A percentile compares a stretch with the other conserved stretches of the same genome.
phyloP scores from a whole-genome alignment of 2,797 vertebrate genomes.

The Echiichthys vipera region DNA sequence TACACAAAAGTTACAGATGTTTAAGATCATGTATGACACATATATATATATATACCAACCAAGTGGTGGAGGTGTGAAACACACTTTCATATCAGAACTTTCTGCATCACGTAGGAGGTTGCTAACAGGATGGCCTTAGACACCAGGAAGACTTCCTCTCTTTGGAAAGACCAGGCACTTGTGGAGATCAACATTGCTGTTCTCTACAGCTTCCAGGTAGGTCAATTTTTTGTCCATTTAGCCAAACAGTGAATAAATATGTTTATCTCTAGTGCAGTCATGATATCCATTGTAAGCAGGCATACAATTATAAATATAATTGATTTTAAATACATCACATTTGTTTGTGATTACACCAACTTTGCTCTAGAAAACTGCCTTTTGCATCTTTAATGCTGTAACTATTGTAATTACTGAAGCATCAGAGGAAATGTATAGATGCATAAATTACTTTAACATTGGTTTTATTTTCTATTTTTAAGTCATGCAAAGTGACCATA shows the following conservation, averaged over 20 bases:
- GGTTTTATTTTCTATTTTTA: conserved; percentile 49
- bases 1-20: not conserved
- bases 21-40: not conserved
- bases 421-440: not conserved
- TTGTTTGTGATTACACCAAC: not conserved
- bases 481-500: conserved; percentile 97
- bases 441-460: not conserved
- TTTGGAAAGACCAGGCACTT: conserved; percentile 98
- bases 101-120: conserved; percentile 87
- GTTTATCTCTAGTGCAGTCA: not conserved
- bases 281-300: not conserved
- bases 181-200: conserved; percentile 99
- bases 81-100: not conserved
- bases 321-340: not conserved
- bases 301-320: not conserved
- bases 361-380: not conserved
- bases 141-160: conserved; percentile 94
- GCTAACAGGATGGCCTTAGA: conserved; percentile 95
- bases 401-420: not conserved
- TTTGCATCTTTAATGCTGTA: not conserved
- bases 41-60: too few species aligned
- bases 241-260: not conserved
- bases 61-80: not conserved
- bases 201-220: conserved; percentile 96
- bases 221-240: not conserved